phyloP scores from a whole-genome alignment of 2,888 invertebrate species.

The Heliconius hortense region DNA sequence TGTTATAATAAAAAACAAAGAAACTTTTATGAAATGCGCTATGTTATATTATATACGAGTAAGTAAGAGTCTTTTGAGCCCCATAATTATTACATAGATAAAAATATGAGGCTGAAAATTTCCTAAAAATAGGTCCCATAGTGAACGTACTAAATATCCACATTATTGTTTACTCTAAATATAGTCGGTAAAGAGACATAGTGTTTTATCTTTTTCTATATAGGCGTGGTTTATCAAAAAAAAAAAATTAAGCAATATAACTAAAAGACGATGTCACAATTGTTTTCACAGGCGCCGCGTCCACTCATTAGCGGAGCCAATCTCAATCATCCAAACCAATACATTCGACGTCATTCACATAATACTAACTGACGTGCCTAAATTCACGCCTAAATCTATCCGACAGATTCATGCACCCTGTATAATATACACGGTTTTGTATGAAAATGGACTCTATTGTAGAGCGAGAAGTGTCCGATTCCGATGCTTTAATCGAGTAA shows the following conservation, averaged over 20 bases:
- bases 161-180: too few relatives aligned
- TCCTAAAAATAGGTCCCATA: too few relatives aligned
- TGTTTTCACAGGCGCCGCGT: constrained; percentile 36
- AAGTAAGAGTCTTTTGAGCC: too few relatives aligned
- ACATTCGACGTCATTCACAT: constrained; percentile 40
- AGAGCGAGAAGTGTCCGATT: constrained; percentile 40
- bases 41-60: too few relatives aligned
- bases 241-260: background rate
- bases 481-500: constrained; percentile 41
- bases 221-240: background rate
- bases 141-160: too few relatives aligned
- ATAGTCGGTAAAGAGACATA: too few relatives aligned
- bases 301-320: constrained; percentile 33
- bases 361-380: constrained; percentile 42
- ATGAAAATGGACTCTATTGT: constrained; percentile 38
- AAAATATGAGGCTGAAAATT: too few relatives aligned
- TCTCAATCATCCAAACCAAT: constrained; percentile 41
- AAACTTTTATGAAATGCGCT: too few relatives aligned
- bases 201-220: too few relatives aligned
- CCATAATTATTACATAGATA: too few relatives aligned
- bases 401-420: constrained; percentile 52
- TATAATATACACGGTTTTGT: constrained; percentile 27
- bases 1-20: too few relatives aligned
- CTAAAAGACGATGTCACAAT: constrained; percentile 11
- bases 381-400: constrained; percentile 66